These are phyloP conservation scores for Danionella dracula DNA, from an alignment of 2,797 vertebrate genomes.

Conservation along the genomic window DNA sequence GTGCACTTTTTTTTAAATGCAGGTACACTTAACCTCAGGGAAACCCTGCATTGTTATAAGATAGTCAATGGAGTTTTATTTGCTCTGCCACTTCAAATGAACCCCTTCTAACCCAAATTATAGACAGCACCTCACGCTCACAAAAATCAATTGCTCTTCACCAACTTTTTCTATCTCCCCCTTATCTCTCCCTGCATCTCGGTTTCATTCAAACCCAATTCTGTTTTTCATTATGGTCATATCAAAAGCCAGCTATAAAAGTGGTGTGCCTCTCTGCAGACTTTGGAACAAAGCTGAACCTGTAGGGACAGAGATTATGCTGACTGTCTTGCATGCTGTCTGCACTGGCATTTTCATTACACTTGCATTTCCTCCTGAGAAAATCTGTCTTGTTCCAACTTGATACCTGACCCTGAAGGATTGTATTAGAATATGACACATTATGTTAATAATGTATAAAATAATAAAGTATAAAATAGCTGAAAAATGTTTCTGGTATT, in stretches of 20 bases:
- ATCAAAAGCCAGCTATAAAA: not conserved
- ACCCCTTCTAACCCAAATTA: not conserved
- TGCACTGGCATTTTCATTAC: conserved; percentile 31
- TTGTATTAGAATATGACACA: not conserved
- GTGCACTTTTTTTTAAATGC: not conserved
- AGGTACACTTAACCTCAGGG: not conserved
- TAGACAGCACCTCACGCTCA: not conserved
- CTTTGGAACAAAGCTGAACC: not conserved
- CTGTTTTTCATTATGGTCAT: conserved; percentile 11
- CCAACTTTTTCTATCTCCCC: not conserved
- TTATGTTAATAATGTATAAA: no score
- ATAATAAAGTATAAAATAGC: no score
- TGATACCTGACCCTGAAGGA: not conserved
- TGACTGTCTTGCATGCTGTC: not conserved
- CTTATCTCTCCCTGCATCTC: not conserved
- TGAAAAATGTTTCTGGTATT: no score
- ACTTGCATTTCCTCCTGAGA: conserved; percentile 21
- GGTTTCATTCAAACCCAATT: conserved; percentile 12
- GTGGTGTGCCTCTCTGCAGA: not conserved
- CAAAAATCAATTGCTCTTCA: conserved; percentile 18
- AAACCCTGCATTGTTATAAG: not conserved
- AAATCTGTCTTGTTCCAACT: not conserved
- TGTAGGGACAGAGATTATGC: conserved; percentile 4
- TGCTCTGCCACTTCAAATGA: not conserved
- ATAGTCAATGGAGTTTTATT: not conserved